phyloP scores from a whole-genome alignment of 2,113 vertebrate species.

The Prietella phreatophila region DNA sequence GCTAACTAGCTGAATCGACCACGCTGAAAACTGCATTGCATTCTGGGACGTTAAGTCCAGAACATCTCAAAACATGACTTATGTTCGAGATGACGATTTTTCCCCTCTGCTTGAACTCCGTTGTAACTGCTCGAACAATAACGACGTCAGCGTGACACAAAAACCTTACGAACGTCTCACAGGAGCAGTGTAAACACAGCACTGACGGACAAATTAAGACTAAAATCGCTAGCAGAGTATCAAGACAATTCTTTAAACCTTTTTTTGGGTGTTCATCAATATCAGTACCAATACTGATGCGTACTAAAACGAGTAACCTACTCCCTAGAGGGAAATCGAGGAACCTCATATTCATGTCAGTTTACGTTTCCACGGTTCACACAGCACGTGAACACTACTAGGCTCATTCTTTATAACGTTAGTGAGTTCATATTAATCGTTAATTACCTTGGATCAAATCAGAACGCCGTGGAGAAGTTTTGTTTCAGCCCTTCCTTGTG shows the following conservation, averaged over 20 bases:
- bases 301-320: no score
- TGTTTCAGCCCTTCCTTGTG: neutral
- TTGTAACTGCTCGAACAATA: neutral
- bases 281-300: neutral
- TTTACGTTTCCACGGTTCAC: neutral
- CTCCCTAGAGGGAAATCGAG: neutral
- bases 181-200: no score
- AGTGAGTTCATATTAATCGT: neutral
- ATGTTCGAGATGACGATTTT: no score
- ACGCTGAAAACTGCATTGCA: neutral
- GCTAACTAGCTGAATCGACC: neutral
- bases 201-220: no score
- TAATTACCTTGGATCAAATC: neutral
- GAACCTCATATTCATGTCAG: neutral
- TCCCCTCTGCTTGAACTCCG: no score
- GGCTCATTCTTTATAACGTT: neutral
- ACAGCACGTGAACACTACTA: neutral
- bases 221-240: no score
- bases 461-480: neutral
- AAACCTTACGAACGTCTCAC: no score
- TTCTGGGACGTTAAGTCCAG: neutral
- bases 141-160: neutral
- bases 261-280: neutral
- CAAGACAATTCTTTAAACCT: no score
- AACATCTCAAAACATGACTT: neutral